phyloP scores from a whole-genome alignment of 2,888 invertebrate species.

The Keiferia lycopersicella region DNA sequence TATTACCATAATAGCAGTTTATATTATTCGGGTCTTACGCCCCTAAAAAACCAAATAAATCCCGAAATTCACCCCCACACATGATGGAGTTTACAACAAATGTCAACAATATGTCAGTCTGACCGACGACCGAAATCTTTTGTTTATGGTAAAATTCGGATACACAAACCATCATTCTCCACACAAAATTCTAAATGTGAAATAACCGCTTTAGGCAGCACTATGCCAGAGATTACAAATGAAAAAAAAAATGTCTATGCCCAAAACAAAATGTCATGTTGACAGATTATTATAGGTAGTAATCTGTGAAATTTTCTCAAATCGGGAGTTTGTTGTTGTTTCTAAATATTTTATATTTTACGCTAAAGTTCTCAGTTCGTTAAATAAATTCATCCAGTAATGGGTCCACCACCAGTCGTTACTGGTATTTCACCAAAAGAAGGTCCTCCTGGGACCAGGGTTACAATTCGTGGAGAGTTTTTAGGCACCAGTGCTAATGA shows the following conservation, averaged over 20 bases:
- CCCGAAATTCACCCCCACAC: conserved; percentile 50
- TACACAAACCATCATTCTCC: conserved; percentile 4
- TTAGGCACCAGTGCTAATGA: conserved; percentile 93
- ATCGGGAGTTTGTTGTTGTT: background rate
- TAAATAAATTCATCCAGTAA: conserved; percentile 41
- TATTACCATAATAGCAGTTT: conserved; percentile 4
- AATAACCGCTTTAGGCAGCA: too few species aligned
- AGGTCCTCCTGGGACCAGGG: conserved; percentile 97
- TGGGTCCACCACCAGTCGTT: conserved; percentile 92
- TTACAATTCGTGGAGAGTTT: conserved; percentile 97
- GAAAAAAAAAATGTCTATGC: background rate
- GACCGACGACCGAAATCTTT: background rate
- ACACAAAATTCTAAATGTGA: too few species aligned
- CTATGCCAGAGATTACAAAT: background rate
- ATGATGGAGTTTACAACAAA: conserved; percentile 43
- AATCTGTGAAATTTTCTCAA: background rate
- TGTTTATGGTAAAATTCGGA: conserved; percentile 17
- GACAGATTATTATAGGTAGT: background rate
- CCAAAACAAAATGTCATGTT: background rate
- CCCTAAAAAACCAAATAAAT: conserved; percentile 45
- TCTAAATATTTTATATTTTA: background rate
- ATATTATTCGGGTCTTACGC: conserved; percentile 40
- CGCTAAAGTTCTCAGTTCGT: background rate
- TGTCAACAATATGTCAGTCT: conserved; percentile 6
- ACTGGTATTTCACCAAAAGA: conserved; percentile 99